These are phyloP conservation scores for Ptychodera flava DNA, from an alignment of 35 echinoderm and acorn worm species.

Conservation along the genomic window DNA sequence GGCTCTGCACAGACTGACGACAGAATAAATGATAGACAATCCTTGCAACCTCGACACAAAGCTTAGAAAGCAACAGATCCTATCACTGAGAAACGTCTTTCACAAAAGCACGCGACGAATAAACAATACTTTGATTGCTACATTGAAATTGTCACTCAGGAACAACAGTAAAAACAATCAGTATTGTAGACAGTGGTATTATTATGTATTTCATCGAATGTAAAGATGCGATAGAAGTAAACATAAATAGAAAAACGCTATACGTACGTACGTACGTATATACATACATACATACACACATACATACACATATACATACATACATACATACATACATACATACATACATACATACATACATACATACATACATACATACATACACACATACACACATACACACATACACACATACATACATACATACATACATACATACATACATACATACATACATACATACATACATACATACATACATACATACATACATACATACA, in stretches of 20 bases:
- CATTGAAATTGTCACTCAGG: background rate
- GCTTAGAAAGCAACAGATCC: too few species aligned
- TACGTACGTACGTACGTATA: background rate
- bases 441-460: background rate
- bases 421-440: background rate
- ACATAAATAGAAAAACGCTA: background rate
- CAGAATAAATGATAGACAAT: background rate
- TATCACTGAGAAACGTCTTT: too few species aligned
- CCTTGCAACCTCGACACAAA: too few species aligned
- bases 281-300: background rate
- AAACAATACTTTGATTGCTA: background rate
- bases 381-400: background rate
- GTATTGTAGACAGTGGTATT: background rate
- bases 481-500: background rate
- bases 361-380: background rate
- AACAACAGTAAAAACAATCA: background rate
- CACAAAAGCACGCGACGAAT: too few species aligned
- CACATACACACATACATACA: background rate
- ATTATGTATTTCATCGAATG: background rate
- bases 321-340: background rate
- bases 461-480: conserved; percentile 2
- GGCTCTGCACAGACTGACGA: background rate
- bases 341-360: background rate
- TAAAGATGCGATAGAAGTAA: background rate
- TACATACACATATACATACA: background rate